Evolutionary conservation across 2,888 invertebrate species (phyloP).

Genomic region (Machimus rusticus): DNA sequence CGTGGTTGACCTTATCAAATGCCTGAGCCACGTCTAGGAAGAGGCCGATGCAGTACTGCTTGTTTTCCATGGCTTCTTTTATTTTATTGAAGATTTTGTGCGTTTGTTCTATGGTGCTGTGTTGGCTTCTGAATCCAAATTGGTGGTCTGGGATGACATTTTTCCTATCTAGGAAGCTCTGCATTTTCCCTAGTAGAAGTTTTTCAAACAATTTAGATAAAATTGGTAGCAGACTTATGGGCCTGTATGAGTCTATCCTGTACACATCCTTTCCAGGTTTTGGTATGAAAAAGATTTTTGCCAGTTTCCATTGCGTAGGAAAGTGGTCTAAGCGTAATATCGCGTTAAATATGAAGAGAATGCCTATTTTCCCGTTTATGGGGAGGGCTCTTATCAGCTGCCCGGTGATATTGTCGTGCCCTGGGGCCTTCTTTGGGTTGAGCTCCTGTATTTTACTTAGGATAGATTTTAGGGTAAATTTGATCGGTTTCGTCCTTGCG

Average conservation of each 20-base stretch:
- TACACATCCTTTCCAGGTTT: background rate
- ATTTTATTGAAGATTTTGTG: background rate
- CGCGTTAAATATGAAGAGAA: background rate
- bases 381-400: background rate
- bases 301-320: background rate
- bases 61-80: background rate
- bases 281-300: background rate
- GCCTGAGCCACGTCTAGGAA: constrained; percentile 12
- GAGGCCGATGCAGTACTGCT: background rate
- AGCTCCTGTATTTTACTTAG: background rate
- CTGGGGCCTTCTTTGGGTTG: background rate
- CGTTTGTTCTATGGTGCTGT: background rate
- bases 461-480: background rate
- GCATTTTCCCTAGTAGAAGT: background rate
- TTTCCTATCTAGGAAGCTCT: background rate
- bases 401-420: background rate
- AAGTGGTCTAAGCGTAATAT: background rate
- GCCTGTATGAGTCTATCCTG: background rate
- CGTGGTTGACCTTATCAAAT: constrained; percentile 6
- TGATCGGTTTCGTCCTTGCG: background rate
- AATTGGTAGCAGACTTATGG: background rate
- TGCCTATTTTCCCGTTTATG: background rate
- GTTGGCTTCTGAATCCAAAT: constrained; percentile 10
- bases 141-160: background rate
- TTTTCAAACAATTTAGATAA: constrained; percentile 25